These are phyloP conservation scores for Dioctria rufipes DNA, from an alignment of 2,888 invertebrate species.

Conservation along the genomic window DNA sequence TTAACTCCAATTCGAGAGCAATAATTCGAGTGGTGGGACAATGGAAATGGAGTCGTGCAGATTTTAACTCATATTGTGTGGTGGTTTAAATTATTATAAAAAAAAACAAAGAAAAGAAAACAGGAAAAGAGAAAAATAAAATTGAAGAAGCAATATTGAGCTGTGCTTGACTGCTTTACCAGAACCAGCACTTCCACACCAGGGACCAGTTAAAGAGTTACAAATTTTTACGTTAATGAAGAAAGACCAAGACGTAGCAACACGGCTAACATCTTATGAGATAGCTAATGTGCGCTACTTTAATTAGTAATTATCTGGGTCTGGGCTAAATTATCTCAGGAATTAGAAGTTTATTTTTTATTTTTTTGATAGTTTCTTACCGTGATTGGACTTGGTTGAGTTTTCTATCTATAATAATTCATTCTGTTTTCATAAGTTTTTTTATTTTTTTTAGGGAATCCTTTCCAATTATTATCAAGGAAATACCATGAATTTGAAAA, in stretches of 20 bases:
- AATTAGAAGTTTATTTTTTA: too few species aligned
- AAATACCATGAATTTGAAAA: too few species aligned
- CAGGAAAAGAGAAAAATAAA: not conserved
- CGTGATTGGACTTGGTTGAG: too few species aligned
- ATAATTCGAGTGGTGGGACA: not conserved
- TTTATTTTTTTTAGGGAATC: too few species aligned
- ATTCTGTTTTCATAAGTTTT: too few species aligned
- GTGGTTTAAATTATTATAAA: not conserved
- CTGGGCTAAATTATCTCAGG: too few species aligned
- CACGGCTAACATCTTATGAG: not conserved
- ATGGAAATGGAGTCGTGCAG: slow-evolving; percentile 11
- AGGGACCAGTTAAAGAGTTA: not conserved
- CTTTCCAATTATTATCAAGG: too few species aligned
- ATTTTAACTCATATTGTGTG: not conserved
- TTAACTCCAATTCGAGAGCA: slow-evolving; percentile 30
- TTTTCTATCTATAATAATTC: too few species aligned
- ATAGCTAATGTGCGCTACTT: too few species aligned
- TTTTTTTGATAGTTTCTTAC: too few species aligned
- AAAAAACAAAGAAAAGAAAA: too few species aligned
- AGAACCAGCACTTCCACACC: slow-evolving; percentile 31
- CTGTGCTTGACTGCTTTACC: slow-evolving; percentile 48
- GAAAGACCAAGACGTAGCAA: not conserved
- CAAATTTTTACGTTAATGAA: not conserved
- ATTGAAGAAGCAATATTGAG: not conserved
- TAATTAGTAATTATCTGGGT: too few species aligned